These are phyloP conservation scores for Eristalinus aeneus DNA, from an alignment of 2,888 invertebrate genomes.

Conservation along the genomic window DNA sequence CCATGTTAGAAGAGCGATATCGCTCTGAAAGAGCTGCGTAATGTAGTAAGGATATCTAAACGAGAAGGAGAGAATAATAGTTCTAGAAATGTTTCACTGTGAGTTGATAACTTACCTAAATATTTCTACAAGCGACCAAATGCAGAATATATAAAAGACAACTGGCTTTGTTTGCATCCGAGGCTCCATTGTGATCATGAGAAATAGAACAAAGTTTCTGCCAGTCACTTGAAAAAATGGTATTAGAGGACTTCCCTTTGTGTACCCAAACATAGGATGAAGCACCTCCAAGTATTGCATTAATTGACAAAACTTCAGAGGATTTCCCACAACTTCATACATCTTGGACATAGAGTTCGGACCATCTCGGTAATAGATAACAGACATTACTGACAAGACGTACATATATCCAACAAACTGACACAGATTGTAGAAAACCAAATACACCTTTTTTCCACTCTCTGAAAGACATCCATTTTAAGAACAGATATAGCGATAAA, in stretches of 20 bases:
- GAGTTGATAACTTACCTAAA: conserved; percentile 84
- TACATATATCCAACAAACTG: conserved; percentile 94
- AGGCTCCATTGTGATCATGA: conserved; percentile 91
- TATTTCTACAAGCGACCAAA: conserved; percentile 92
- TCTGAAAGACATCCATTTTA: conserved; percentile 82
- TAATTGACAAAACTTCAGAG: conserved; percentile 90
- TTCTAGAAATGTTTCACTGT: neutral
- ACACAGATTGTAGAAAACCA: conserved; percentile 93
- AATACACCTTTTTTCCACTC: conserved; percentile 90
- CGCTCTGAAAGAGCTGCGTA: conserved; percentile 87
- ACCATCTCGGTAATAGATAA: conserved; percentile 89
- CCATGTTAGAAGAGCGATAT: conserved; percentile 91
- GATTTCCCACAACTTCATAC: conserved; percentile 88
- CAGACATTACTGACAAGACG: conserved; percentile 86
- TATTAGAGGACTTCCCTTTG: conserved; percentile 87
- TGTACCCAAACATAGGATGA: conserved; percentile 94
- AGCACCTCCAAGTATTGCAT: conserved; percentile 93
- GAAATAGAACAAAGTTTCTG: conserved; percentile 89
- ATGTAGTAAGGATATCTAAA: conserved; percentile 96
- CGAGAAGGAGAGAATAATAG: conserved; percentile 57
- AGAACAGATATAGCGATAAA: neutral
- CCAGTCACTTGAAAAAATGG: conserved; percentile 91
- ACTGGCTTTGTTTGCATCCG: conserved; percentile 93
- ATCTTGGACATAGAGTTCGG: conserved; percentile 86
- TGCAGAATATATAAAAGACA: conserved; percentile 91